Conservation (phyloP, 2,888 invertebrate genomes). For the Masnerella sp. region DNA sequence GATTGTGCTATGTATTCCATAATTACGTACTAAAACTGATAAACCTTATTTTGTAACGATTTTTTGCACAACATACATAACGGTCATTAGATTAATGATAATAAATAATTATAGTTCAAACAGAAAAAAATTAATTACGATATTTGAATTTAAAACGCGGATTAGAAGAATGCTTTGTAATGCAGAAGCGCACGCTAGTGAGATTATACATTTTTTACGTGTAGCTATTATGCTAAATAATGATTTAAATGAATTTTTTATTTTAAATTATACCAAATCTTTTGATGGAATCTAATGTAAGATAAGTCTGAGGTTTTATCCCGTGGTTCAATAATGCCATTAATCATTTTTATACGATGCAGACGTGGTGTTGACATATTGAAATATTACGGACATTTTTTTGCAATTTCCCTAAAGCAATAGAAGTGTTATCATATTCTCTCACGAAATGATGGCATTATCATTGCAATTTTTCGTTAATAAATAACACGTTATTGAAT, state of each 20-base stretch:
- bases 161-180: conserved; percentile 31
- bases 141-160: conserved; percentile 44
- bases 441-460: too few species aligned
- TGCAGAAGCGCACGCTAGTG: conserved; percentile 32
- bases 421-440: too few species aligned
- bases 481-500: too few species aligned
- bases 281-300: conserved; percentile 12
- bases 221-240: conserved; percentile 20
- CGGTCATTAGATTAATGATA: conserved; percentile 41
- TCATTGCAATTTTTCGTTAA: too few species aligned
- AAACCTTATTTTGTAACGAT: conserved; percentile 43
- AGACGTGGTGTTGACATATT: too few species aligned
- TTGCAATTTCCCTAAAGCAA: too few species aligned
- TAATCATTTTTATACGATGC: conserved; percentile 30
- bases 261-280: conserved; percentile 17
- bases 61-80: conserved; percentile 36
- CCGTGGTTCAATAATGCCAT: conserved; percentile 21
- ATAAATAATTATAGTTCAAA: conserved; percentile 39
- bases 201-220: conserved; percentile 35
- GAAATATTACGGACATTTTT: too few species aligned
- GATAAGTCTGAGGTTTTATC: conserved; percentile 6
- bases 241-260: conserved; percentile 39
- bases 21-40: conserved; percentile 26
- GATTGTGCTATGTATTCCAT: conserved; percentile 21
- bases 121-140: conserved; percentile 48